Evolutionary conservation across 2,888 invertebrate species (phyloP).

Genomic region (Tipula lateralis): DNA sequence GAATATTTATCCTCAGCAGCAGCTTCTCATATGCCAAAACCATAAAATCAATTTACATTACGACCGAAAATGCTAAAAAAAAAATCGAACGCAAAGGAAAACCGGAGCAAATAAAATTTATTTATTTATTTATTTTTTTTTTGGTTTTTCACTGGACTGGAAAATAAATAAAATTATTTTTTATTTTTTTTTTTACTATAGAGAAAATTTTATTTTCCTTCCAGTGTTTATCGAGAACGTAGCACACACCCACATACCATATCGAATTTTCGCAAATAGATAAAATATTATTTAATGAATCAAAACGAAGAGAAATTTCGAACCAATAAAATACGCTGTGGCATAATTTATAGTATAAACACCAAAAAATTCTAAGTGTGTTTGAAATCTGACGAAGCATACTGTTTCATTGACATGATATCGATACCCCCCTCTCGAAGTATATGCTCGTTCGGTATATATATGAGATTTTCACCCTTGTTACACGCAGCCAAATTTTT

Average conservation of each 20-base stretch:
- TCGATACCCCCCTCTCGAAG: not conserved
- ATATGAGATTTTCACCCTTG: conserved; percentile 24
- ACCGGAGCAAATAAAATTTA: not conserved
- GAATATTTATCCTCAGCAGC: not conserved
- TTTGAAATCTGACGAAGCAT: not conserved
- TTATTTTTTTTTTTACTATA: not conserved
- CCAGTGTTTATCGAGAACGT: not conserved
- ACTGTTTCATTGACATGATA: not conserved
- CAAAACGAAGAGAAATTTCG: not conserved
- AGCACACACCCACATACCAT: not conserved
- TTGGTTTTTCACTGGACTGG: not conserved
- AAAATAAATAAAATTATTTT: conserved; percentile 1
- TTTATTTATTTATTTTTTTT: not conserved
- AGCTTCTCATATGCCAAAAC: not conserved
- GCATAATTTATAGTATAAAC: not conserved
- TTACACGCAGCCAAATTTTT: not conserved
- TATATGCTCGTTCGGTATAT: not conserved
- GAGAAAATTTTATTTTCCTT: not conserved
- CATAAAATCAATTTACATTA: conserved; percentile 24
- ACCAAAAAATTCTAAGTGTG: not conserved
- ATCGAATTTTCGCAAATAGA: not conserved
- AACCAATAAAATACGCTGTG: conserved; percentile 1
- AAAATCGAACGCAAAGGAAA: not conserved
- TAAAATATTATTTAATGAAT: conserved; percentile 24
- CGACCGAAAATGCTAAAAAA: not conserved